Evolutionary conservation across 2,113 vertebrate genomes (phyloP), one percentile per base, ranked within the genome.

Genomic region (Platycercus adscitus): DNA sequence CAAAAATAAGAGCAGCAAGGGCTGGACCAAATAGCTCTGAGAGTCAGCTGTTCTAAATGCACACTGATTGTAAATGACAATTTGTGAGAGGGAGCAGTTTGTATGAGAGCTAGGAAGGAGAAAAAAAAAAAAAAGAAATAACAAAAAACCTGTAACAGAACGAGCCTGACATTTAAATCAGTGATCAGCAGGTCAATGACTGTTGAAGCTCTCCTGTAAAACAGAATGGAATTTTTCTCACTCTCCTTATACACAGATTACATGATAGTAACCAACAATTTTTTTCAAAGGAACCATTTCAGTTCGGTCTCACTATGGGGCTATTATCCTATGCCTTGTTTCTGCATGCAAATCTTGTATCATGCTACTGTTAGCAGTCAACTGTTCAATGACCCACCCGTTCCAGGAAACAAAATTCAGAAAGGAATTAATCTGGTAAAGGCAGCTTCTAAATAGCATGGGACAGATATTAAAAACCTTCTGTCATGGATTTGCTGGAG

Each of bases 261-360:
- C 83, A 89, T 18, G 19, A 92, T 7, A 92, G 19, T 66, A 95
- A 53, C 35, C 68, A 65, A 66, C 9, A 81, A 14, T 18, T 92
- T 94, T 94, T 69, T 39, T 88, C 90, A 90, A 47, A 82, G 60
- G 50, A 72, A 63, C 3, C 0, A 52, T 92, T 95, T 95, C 63
- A 93, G 70, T 64, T 94, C 80, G 56, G 31, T 76, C 56, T 47
- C 50, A n/a, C 68, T 84, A 53, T 28, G 43, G 69, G 46, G 10
- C 28, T 97, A 33, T 96, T 79, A 78, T 17, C 53, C 47, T 63
- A 80, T 20, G 55, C 61, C 44, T 75, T 95, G 41, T 91, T 95
- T 95, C 91, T 96, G 79, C 87, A 93, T 76, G 52, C 33, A 96
- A 88, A 86, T 94, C 79, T 93, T 96, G 46, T 49, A 77, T 90